phyloP scores from a whole-genome alignment of 2,113 vertebrate species.

The Siphamia tubifer region DNA sequence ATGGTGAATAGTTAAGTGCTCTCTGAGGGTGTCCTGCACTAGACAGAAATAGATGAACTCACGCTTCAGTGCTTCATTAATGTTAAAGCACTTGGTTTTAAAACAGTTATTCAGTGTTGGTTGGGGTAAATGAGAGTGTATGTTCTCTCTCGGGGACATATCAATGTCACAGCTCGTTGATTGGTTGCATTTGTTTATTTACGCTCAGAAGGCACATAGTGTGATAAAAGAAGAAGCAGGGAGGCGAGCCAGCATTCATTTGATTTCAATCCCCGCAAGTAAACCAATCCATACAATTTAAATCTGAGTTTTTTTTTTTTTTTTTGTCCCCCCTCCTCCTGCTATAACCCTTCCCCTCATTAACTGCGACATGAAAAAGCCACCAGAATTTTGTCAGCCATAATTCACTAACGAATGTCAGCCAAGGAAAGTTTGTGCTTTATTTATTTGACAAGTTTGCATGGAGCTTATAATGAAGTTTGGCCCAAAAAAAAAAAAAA shows the following conservation, averaged over 20 bases:
- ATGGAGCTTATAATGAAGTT: background rate
- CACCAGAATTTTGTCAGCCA: background rate
- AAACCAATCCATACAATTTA: too few relatives aligned
- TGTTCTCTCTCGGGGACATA: background rate
- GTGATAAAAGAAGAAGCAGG: background rate
- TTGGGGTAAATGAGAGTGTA: background rate
- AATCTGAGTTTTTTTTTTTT: background rate
- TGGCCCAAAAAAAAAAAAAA: background rate
- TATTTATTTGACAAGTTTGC: background rate
- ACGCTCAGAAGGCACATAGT: background rate
- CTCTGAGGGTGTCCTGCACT: slow-evolving; percentile 19
- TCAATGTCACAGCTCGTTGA: slow-evolving; percentile 2
- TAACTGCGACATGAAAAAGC: background rate
- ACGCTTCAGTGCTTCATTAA: slow-evolving; percentile 14
- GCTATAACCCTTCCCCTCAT: background rate
- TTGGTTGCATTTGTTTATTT: background rate
- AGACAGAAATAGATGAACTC: slow-evolving; percentile 25
- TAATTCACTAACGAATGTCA: background rate
- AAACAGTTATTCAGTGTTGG: slow-evolving; percentile 19
- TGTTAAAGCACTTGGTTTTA: background rate
- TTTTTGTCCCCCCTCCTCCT: too few relatives aligned
- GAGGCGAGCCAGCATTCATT: background rate
- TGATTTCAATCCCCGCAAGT: too few relatives aligned
- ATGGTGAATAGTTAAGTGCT: slow-evolving; percentile 9
- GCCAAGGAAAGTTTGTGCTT: background rate